A percentile compares a stretch with the other conserved stretches of the same genome.
Evolutionary conservation across 2,797 vertebrate species (phyloP).

Genomic region (Acipenser oxyrinchus): DNA sequence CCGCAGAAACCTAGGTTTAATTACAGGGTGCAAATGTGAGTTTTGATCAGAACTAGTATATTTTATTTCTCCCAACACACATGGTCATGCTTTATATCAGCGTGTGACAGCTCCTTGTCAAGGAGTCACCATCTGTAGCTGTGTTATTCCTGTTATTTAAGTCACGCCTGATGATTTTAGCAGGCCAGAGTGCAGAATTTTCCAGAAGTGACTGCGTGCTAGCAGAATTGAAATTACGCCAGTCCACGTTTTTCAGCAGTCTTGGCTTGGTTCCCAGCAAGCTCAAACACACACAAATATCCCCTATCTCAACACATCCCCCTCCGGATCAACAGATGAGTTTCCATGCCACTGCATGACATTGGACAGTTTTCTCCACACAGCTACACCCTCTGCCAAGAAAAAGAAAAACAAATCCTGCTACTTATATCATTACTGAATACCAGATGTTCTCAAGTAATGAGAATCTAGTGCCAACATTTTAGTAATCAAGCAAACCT

Average conservation of each 20-base stretch:
- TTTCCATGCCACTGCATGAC: conserved; percentile 78
- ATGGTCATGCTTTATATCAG: conserved; percentile 53
- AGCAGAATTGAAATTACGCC: conserved; percentile 63
- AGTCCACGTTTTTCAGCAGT: conserved; percentile 74
- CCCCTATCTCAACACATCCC: conserved; percentile 64
- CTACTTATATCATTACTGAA: conserved; percentile 81
- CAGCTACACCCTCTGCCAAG: conserved; percentile 55
- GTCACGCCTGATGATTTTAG: conserved; percentile 77
- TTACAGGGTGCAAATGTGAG: conserved; percentile 39
- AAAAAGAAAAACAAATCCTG: conserved; percentile 41
- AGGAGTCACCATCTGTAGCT: conserved; percentile 46
- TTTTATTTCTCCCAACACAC: conserved; percentile 50
- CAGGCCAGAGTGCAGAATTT: conserved; percentile 62
- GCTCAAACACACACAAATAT: conserved; percentile 68
- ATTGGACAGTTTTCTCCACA: conserved; percentile 66
- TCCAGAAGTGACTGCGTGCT: conserved; percentile 93
- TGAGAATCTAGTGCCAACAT: conserved; percentile 48
- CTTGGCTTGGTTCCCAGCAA: conserved; percentile 69
- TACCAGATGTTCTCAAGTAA: conserved; percentile 70
- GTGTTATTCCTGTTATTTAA: conserved; percentile 58
- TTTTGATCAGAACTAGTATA: conserved; percentile 19
- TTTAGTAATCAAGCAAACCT: conserved; percentile 66
- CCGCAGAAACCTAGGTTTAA: conserved; percentile 43
- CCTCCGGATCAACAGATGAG: conserved; percentile 72
- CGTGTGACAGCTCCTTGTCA: conserved; percentile 46